phyloP scores from a whole-genome alignment of 2,888 invertebrate genomes.

The Latrodectus hesperus region DNA sequence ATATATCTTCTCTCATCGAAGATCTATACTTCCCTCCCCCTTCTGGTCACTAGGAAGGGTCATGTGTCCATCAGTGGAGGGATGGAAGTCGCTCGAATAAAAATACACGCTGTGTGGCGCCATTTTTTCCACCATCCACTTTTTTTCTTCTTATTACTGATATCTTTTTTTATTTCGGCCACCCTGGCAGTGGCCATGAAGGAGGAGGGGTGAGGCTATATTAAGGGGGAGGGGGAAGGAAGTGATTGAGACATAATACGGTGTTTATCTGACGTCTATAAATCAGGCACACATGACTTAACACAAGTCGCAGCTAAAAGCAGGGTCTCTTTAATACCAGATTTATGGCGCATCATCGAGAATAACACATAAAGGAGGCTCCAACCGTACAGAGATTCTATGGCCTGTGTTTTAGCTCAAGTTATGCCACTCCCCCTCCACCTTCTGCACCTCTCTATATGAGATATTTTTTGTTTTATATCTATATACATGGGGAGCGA shows the following conservation, averaged over 20 bases:
- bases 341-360: conserved; percentile 67
- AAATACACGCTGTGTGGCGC: conserved; percentile 48
- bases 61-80: conserved; percentile 18
- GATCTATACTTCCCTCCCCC: no score
- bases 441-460: neutral
- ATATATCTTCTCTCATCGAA: no score
- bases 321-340: conserved; percentile 67
- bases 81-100: conserved; percentile 55
- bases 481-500: no score
- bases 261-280: conserved; percentile 69
- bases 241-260: conserved; percentile 69
- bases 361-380: conserved; percentile 64
- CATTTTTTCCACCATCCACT: conserved; percentile 54
- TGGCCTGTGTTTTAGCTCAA: conserved; percentile 40
- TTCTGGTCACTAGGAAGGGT: conserved; percentile 24
- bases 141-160: conserved; percentile 40
- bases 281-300: conserved; percentile 68
- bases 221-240: conserved; percentile 43
- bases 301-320: conserved; percentile 66
- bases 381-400: conserved; percentile 26
- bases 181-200: conserved; percentile 8
- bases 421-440: neutral
- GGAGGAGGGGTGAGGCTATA: conserved; percentile 36
- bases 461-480: no score
- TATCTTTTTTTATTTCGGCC: conserved; percentile 22